Conservation (phyloP, 2,113 vertebrate species). For the Leucosticte australis region DNA sequence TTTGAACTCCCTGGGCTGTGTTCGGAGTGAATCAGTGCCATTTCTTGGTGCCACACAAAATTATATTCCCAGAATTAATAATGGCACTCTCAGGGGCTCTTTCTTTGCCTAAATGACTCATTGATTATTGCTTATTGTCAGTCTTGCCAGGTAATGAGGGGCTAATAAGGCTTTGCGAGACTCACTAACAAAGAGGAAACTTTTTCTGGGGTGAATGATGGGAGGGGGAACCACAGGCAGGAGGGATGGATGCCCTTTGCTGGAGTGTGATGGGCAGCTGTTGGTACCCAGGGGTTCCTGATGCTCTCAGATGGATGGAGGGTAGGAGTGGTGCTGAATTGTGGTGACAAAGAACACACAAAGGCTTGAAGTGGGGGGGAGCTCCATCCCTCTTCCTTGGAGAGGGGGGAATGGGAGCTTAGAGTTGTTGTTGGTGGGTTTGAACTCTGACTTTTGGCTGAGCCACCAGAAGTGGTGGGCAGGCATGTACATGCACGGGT, state of each 20-base stretch:
- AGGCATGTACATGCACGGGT: not conserved
- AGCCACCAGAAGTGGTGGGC: not conserved
- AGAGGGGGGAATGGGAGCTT: not conserved
- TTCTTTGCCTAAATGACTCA: not conserved
- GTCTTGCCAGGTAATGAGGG: not conserved
- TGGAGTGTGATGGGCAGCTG: not conserved
- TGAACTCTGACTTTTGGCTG: not conserved
- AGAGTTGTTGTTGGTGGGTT: not conserved
- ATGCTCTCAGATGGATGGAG: not conserved
- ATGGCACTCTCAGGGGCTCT: not conserved
- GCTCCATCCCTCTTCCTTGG: not conserved
- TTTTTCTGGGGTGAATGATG: not conserved
- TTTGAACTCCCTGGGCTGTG: not conserved
- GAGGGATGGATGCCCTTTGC: not conserved
- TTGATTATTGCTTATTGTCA: not conserved
- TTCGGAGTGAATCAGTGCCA: not conserved
- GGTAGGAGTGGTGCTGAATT: not conserved
- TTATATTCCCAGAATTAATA: constrained; percentile 49
- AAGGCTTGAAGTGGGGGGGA: not conserved
- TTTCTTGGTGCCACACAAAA: not conserved
- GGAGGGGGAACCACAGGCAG: accelerated
- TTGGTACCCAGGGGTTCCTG: no score
- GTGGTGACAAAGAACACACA: not conserved
- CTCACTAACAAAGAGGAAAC: not conserved
- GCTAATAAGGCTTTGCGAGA: not conserved